Base-by-base conservation (phyloP, 2,888 invertebrate genomes). In the Lagria hirta region DNA sequence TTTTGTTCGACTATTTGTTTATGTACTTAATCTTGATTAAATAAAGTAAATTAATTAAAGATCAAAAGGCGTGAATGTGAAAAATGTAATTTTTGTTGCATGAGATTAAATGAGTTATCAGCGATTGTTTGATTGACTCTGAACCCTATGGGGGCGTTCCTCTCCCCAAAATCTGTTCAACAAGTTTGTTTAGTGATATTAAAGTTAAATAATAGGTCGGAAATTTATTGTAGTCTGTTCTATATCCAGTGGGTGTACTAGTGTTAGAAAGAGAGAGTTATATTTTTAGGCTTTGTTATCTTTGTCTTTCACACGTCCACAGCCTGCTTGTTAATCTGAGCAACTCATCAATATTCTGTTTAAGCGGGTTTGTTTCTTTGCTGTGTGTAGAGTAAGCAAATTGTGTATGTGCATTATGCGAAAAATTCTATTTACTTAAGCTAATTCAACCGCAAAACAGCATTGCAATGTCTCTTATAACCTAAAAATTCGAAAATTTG, bases 381-480 rank as follows among this genome's bases (percentile, higher is more conserved):
- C 41, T 48, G 30, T 48, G n/a, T n/a, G 48, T 43, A 47, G 48
- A 43, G 43, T 48, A 48, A 43, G 48, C 43, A 48, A 43, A 40
- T 43, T 48, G 43, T 48, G 43, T 43, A 35, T 48, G 43, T 48
- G 43, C 38, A 35, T 48, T 43, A 47, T 38, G 37, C 30, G 35
- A 28, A 42, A 43, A 21, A 43, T 43, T 43, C 34, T 34, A 24
- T 33, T 43, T 34, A 38, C 28, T 34, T 43, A 17, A 34, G 34
- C 29, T 38, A 23, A 38, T 34, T 40, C 24, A 21, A 14, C 18
- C 20, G 35, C 13, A 40, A 33, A 43, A 33, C 30, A 18, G n/a
- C 24, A 29, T 30, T 40, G 26, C 28, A 40, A 43, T 48, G 48
- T 29, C 21, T 20, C 29, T 37, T 10, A 24, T 35, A 29, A 48